A percentile compares a stretch with the other conserved stretches of the same genome.
These are phyloP conservation scores for Scolopax mira DNA, from an alignment of 2,113 vertebrate genomes.

Conservation along the genomic window DNA sequence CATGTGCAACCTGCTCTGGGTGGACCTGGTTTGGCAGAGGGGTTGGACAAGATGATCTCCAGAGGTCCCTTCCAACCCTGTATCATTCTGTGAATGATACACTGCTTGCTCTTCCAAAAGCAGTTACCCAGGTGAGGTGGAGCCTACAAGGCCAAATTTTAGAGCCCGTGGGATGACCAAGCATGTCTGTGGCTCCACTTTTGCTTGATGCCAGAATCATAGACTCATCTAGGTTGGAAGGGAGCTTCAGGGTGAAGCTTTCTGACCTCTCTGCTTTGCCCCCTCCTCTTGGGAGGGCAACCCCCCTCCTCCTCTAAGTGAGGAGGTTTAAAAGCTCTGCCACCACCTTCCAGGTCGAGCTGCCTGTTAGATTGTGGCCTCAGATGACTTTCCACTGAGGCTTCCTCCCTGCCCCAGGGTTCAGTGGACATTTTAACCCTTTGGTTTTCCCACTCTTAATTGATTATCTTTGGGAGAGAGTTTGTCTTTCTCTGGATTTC, in stretches of 20 bases:
- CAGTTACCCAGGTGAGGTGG: neutral
- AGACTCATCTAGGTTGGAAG: neutral
- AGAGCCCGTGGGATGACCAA: rapidly evolving
- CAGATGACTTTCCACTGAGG: neutral
- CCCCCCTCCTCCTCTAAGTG: too few relatives aligned
- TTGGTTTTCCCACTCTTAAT: neutral
- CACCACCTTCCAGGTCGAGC: neutral
- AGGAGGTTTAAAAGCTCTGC: neutral
- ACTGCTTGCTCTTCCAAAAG: neutral
- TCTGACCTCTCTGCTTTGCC: neutral
- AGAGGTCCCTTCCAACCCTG: too few relatives aligned
- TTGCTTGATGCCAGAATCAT: neutral
- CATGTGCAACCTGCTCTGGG: too few relatives aligned
- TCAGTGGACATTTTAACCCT: neutral
- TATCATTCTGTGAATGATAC: too few relatives aligned
- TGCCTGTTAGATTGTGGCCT: rapidly evolving
- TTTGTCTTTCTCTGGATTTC: neutral
- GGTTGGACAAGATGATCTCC: too few relatives aligned
- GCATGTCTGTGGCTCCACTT: rapidly evolving
- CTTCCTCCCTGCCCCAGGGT: neutral
- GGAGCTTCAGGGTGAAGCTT: neutral
- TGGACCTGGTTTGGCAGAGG: too few relatives aligned
- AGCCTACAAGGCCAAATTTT: neutral
- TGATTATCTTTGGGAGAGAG: neutral
- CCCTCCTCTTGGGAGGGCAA: neutral